Conservation (phyloP, 2,113 vertebrate genomes). For the Notiomystis cincta region DNA sequence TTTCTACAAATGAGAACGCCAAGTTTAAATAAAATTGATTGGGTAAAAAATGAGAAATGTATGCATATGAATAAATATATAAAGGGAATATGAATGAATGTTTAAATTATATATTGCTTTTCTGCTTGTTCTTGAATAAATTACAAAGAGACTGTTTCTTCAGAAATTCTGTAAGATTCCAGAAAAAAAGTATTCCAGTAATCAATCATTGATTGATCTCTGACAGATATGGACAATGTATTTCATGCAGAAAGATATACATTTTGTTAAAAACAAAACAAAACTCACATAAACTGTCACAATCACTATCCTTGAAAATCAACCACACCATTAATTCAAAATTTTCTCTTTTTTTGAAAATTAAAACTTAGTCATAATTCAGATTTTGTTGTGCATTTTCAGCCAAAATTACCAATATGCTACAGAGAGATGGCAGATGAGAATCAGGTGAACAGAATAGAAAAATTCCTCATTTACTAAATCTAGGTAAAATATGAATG, state of each 20-base stretch:
- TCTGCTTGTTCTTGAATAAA: background rate
- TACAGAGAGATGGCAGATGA: background rate
- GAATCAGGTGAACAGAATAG: background rate
- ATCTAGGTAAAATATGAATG: background rate
- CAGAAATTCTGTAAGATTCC: background rate
- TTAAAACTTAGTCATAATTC: background rate
- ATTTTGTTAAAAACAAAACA: background rate
- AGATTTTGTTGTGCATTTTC: background rate
- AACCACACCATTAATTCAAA: background rate
- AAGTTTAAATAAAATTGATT: background rate
- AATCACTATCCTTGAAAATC: background rate
- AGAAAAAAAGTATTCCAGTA: background rate
- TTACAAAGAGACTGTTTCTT: background rate
- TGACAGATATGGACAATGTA: background rate
- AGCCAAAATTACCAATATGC: background rate
- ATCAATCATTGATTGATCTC: background rate
- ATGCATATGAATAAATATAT: background rate
- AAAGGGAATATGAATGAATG: background rate
- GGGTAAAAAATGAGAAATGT: background rate
- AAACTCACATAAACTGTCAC: background rate
- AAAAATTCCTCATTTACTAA: background rate
- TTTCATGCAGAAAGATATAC: rapidly evolving
- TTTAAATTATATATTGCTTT: background rate
- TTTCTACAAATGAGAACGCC: background rate
- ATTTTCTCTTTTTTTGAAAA: background rate